Conservation (phyloP, 2,797 vertebrate species). For the Telmatherina bonti region DNA sequence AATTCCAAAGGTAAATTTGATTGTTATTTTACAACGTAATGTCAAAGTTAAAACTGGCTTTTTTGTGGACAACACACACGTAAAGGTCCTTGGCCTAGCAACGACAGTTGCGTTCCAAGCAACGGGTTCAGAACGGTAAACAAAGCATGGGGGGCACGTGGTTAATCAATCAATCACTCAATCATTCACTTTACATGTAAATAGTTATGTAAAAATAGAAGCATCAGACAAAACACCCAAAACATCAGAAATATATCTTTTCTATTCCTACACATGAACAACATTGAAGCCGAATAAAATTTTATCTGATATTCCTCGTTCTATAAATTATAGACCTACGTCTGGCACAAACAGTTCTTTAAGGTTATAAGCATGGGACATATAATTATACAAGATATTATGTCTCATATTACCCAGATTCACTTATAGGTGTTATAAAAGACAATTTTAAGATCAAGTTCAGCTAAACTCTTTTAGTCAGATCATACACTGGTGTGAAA, state of each 20-base stretch:
- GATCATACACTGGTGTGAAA: no score
- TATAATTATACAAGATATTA: background rate
- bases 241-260: no score
- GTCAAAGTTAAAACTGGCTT: slow-evolving; percentile 45
- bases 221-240: no score
- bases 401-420: background rate
- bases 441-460: background rate
- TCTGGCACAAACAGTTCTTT: no score
- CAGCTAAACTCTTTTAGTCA: background rate
- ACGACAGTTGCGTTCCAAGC: slow-evolving; percentile 65
- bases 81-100: slow-evolving; percentile 68
- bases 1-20: rapidly evolving
- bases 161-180: no score
- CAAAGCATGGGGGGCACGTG: slow-evolving; percentile 20
- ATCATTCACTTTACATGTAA: no score
- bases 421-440: background rate
- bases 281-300: no score
- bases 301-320: no score
- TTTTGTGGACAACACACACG: slow-evolving; percentile 13
- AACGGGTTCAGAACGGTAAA: slow-evolving; percentile 53
- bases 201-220: no score
- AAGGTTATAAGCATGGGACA: no score
- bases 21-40: background rate
- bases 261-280: no score
- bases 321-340: no score